These are phyloP conservation scores for Clarias fuscus DNA, from an alignment of 2,797 vertebrate species.

Conservation along the genomic window DNA sequence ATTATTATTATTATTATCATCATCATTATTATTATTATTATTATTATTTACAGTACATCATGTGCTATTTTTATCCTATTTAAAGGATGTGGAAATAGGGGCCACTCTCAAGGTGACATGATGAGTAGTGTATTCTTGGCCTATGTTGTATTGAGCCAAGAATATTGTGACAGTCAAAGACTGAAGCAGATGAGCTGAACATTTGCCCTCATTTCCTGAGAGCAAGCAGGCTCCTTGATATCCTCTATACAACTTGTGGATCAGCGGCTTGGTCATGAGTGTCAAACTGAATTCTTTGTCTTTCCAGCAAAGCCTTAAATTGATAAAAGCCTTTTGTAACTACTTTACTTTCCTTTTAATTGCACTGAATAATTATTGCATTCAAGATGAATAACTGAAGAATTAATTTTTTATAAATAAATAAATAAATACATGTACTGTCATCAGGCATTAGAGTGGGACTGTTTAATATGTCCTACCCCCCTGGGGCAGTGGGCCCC, in stretches of 20 bases:
- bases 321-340: neutral
- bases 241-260: constrained; percentile 10
- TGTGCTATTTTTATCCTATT: constrained; percentile 33
- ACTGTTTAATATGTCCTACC: constrained; percentile 63
- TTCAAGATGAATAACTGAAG: neutral
- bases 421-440: neutral
- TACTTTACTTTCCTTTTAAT: no score
- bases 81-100: constrained; percentile 41
- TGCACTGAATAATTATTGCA: neutral
- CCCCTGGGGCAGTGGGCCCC: constrained; percentile 54
- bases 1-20: neutral
- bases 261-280: neutral
- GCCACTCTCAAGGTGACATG: constrained; percentile 42
- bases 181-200: constrained; percentile 61
- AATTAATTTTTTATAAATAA: neutral
- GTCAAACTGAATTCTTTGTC: neutral
- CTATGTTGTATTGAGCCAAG: constrained; percentile 58
- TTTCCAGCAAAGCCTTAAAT: neutral
- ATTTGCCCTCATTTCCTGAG: constrained; percentile 67
- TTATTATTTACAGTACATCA: constrained; percentile 6
- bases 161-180: constrained; percentile 55
- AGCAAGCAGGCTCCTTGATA: constrained; percentile 44
- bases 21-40: constrained; percentile 7
- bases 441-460: neutral
- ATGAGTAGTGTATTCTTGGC: constrained; percentile 52